Evolutionary conservation across 2,888 invertebrate species (phyloP).

Genomic region (Malthinus flaveolus): DNA sequence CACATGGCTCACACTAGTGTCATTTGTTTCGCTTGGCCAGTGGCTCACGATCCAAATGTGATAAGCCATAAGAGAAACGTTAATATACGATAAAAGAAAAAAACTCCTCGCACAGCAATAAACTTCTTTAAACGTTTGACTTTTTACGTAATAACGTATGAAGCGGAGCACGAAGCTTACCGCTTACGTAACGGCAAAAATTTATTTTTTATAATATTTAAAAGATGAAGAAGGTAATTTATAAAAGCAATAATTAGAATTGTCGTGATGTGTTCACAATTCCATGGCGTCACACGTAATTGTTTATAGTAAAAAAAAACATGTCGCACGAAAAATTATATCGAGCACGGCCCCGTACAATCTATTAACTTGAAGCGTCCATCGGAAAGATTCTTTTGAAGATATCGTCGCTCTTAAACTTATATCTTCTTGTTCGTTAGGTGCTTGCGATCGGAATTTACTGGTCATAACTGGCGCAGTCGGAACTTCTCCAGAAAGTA

Average conservation of each 20-base stretch:
- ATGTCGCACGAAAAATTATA: conserved; percentile 27
- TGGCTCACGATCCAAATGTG: conserved; percentile 39
- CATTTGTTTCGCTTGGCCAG: conserved; percentile 46
- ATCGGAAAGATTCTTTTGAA: conserved; percentile 21
- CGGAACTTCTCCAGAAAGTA: no score
- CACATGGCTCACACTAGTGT: conserved; percentile 29
- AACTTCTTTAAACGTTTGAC: conserved; percentile 25
- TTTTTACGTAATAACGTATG: conserved; percentile 17
- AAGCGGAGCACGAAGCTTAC: conserved; percentile 11
- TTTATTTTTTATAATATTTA: conserved; percentile 3
- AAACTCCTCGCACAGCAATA: conserved; percentile 40
- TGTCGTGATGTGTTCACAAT: conserved; percentile 30
- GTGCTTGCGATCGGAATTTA: no score
- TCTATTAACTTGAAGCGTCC: conserved; percentile 19
- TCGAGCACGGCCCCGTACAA: conserved; percentile 30
- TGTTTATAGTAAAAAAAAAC: conserved; percentile 26
- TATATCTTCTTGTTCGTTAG: no score
- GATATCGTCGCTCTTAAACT: not conserved
- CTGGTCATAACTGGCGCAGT: no score
- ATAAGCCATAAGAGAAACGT: conserved; percentile 44
- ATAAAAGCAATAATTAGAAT: conserved; percentile 26
- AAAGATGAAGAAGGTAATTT: conserved; percentile 14
- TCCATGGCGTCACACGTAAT: conserved; percentile 32
- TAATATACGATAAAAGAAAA: conserved; percentile 41
- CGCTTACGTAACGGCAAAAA: conserved; percentile 17